phyloP scores from a whole-genome alignment of 2,797 vertebrate genomes.

The Triplophysa yarkandensis region DNA sequence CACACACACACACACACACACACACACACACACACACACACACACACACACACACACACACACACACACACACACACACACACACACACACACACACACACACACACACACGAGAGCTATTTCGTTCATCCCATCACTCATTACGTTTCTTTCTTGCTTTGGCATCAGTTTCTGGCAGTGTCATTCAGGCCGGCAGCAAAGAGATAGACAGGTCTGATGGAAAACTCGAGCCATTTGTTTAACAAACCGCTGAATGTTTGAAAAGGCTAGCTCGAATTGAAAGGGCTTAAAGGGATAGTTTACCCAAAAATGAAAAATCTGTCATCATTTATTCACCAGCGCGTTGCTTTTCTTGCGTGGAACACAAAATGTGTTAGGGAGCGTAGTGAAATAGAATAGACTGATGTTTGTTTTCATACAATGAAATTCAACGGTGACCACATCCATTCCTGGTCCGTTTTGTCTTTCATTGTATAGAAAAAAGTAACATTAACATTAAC shows the following conservation, averaged over 20 bases:
- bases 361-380: background rate
- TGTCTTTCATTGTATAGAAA: background rate
- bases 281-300: conserved; percentile 20
- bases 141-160: conserved; percentile 43
- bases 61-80: conserved; percentile 21
- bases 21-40: conserved; percentile 21
- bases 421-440: background rate
- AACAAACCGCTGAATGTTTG: conserved; percentile 34
- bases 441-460: background rate
- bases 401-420: background rate
- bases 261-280: conserved; percentile 28
- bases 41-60: conserved; percentile 4
- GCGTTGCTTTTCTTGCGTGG: too few relatives aligned
- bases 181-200: conserved; percentile 19
- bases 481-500: background rate
- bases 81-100: conserved; percentile 4
- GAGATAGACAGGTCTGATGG: conserved; percentile 36
- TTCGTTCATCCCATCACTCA: conserved; percentile 52
- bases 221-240: conserved; percentile 20
- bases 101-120: conserved; percentile 32
- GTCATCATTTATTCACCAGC: background rate
- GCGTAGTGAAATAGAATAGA: background rate
- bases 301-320: background rate
- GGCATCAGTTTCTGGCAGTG: conserved; percentile 39
- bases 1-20: conserved; percentile 4